A percentile compares a stretch with the other conserved stretches of the same genome.
Conservation (phyloP, 2,888 invertebrate species). For the Stratiomys singularior region DNA sequence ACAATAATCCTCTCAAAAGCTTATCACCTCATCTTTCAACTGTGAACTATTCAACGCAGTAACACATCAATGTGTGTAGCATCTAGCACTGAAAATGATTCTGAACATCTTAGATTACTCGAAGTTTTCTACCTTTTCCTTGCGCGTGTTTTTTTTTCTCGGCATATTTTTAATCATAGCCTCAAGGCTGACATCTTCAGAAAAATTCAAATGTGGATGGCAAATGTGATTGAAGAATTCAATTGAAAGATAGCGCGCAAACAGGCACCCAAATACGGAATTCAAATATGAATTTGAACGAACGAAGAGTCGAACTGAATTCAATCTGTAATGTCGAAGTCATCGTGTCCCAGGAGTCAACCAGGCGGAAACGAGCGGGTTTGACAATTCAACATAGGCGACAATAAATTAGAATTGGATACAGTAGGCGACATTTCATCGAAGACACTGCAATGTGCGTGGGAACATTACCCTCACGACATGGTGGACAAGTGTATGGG, state of each 20-base stretch:
- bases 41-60: conserved; percentile 42
- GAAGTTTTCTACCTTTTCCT: neutral
- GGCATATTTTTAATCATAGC: conserved; percentile 44
- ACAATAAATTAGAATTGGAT: neutral
- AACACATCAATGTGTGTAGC: conserved; percentile 4
- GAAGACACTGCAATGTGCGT: neutral
- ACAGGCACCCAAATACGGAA: conserved; percentile 33
- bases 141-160: neutral
- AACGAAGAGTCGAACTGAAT: conserved; percentile 6
- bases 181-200: conserved; percentile 48
- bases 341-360: conserved; percentile 40
- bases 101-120: conserved; percentile 21
- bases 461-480: no score
- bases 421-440: neutral
- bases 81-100: conserved; percentile 1
- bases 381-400: conserved; percentile 15
- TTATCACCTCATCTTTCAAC: conserved; percentile 45
- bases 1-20: conserved; percentile 46
- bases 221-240: conserved; percentile 46
- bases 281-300: conserved; percentile 21
- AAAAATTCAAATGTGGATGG: conserved; percentile 43
- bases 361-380: conserved; percentile 35
- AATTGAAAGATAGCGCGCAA: conserved; percentile 44
- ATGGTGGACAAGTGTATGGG: no score
- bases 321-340: conserved; percentile 35